A percentile compares a stretch with the other conserved stretches of the same genome.
Conservation (phyloP, 2,797 vertebrate species). For the Steatocranus sp. region DNA sequence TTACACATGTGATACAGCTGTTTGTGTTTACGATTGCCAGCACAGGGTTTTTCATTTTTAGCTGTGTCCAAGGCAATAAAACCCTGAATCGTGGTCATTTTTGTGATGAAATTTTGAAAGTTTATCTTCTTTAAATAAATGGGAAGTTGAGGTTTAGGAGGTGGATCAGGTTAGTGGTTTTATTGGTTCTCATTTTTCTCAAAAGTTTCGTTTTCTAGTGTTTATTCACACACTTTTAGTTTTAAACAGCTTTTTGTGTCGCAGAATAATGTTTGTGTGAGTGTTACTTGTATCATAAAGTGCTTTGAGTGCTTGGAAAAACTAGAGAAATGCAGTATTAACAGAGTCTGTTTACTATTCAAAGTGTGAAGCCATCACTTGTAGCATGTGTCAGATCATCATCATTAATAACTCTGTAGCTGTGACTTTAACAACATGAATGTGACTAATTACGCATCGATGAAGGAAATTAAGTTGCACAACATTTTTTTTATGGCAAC, state of each 20-base stretch:
- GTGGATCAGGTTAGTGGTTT: neutral
- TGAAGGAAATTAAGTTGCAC: neutral
- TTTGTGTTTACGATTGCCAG: neutral
- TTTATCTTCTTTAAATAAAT: neutral
- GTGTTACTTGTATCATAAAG: neutral
- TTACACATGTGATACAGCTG: neutral
- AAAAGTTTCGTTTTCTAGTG: neutral
- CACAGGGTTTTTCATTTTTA: neutral
- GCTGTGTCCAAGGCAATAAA: neutral
- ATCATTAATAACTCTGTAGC: neutral
- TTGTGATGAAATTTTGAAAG: neutral
- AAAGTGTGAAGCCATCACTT: neutral
- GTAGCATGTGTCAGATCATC: neutral
- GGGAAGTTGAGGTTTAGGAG: neutral
- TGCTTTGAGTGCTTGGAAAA: neutral
- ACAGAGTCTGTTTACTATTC: neutral
- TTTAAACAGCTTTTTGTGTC: neutral
- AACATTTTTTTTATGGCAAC: neutral
- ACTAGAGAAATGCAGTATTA: neutral
- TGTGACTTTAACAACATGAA: neutral
- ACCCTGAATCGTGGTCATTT: neutral
- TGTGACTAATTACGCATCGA: neutral
- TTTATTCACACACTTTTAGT: neutral
- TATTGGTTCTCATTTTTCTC: neutral
- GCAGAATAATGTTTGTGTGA: neutral